These are phyloP conservation scores for Andrena minutula DNA, from an alignment of 2,888 invertebrate genomes.

Conservation along the genomic window DNA sequence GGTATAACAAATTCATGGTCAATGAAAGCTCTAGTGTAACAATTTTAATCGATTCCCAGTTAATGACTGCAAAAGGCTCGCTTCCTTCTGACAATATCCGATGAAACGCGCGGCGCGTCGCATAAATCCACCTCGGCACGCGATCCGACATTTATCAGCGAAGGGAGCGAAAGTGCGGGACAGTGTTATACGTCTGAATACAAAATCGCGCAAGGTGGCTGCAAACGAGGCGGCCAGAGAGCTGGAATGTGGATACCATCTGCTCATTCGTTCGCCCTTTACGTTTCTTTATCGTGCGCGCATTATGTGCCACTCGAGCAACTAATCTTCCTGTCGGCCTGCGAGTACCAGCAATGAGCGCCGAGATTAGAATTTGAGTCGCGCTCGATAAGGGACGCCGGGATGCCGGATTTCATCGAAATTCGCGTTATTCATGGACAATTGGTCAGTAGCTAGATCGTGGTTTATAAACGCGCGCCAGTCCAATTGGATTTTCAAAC, in stretches of 20 bases:
- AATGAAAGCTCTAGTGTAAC: background rate
- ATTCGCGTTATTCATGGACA: conserved; percentile 13
- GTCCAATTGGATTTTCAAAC: background rate
- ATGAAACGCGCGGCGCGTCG: conserved; percentile 7
- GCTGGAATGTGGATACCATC: conserved; percentile 50
- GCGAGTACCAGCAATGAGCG: conserved; percentile 24
- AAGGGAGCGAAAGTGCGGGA: conserved; percentile 44
- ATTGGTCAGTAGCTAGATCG: conserved; percentile 6
- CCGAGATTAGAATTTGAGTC: conserved; percentile 39
- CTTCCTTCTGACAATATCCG: background rate
- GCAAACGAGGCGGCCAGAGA: conserved; percentile 37
- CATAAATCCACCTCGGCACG: conserved; percentile 25
- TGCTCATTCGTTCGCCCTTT: conserved; percentile 35
- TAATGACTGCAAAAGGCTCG: conserved; percentile 9
- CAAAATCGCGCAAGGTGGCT: conserved; percentile 37
- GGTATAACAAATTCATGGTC: no score
- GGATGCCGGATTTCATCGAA: conserved; percentile 15
- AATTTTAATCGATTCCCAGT: conserved; percentile 28
- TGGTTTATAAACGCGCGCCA: background rate
- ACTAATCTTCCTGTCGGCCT: conserved; percentile 42
- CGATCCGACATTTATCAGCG: conserved; percentile 41
- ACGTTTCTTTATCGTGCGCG: conserved; percentile 38
- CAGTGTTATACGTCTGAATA: conserved; percentile 53
- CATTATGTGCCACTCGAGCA: conserved; percentile 33
- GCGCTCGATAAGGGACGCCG: background rate